These are phyloP conservation scores for Amitus sp. DNA, from an alignment of 2,888 invertebrate species.

Conservation along the genomic window DNA sequence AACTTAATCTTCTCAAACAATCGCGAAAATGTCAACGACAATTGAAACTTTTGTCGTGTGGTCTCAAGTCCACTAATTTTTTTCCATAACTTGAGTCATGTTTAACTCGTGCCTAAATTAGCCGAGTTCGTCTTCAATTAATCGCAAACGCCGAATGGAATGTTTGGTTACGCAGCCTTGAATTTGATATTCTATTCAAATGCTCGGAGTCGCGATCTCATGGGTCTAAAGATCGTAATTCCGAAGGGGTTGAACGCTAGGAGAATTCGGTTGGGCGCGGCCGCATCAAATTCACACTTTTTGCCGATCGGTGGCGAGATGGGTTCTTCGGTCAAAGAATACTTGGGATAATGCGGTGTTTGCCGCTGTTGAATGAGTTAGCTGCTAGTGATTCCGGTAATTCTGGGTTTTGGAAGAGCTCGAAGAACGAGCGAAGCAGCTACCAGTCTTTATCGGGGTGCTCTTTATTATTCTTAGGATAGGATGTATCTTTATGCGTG, in stretches of 20 bases:
- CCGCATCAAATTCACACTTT: slow-evolving; percentile 41
- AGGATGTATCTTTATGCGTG: slow-evolving; percentile 41
- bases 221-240: slow-evolving; percentile 4
- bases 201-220: background rate
- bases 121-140: background rate
- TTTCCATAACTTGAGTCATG: no score
- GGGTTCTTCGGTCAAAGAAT: slow-evolving; percentile 34
- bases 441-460: slow-evolving; percentile 57
- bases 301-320: slow-evolving; percentile 22
- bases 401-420: slow-evolving; percentile 57
- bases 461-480: slow-evolving; percentile 52
- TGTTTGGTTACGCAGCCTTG: background rate
- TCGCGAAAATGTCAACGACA: no score
- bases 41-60: no score
- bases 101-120: background rate
- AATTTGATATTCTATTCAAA: background rate
- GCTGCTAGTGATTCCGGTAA: slow-evolving; percentile 59
- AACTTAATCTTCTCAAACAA: no score
- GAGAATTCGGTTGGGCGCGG: slow-evolving; percentile 10
- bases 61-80: no score
- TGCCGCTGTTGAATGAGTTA: slow-evolving; percentile 44
- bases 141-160: background rate
- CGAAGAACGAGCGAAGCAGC: slow-evolving; percentile 46
- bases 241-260: background rate
- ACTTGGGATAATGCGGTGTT: slow-evolving; percentile 46